Conservation (phyloP, 1,140 invertebrate species). For the Eupeodes corollae region DNA sequence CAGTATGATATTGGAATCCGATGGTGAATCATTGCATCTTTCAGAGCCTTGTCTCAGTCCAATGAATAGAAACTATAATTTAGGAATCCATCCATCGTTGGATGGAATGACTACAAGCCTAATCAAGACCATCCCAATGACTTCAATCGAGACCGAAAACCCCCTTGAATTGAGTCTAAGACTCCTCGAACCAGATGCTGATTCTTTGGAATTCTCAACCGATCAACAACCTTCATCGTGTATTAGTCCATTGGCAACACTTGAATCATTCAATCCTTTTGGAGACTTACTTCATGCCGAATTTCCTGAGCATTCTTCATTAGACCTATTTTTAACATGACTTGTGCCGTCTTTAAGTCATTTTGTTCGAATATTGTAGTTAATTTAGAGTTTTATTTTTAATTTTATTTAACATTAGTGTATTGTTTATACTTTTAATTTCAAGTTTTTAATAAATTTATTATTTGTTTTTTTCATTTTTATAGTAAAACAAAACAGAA, state of each 20-base stretch:
- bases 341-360: not conserved
- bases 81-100: not conserved
- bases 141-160: not conserved
- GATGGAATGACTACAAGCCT: not conserved
- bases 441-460: no score
- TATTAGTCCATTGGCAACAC: constrained; percentile 24
- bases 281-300: constrained; percentile 24
- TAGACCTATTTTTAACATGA: constrained; percentile 33
- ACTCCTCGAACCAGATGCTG: constrained; percentile 22
- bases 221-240: constrained; percentile 28
- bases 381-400: no score
- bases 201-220: constrained; percentile 26
- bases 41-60: constrained; percentile 32
- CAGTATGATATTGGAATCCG: constrained; percentile 41
- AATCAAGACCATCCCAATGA: not conserved
- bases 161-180: constrained; percentile 26
- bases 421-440: no score
- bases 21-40: constrained; percentile 42
- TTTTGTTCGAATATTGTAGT: no score
- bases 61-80: constrained; percentile 15
- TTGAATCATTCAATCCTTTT: constrained; percentile 28
- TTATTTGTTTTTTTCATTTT: no score
- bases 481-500: no score
- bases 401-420: no score
- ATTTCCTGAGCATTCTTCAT: constrained; percentile 14